These are phyloP conservation scores for Siphamia tubifer DNA, from an alignment of 2,113 vertebrate genomes.

Conservation along the genomic window DNA sequence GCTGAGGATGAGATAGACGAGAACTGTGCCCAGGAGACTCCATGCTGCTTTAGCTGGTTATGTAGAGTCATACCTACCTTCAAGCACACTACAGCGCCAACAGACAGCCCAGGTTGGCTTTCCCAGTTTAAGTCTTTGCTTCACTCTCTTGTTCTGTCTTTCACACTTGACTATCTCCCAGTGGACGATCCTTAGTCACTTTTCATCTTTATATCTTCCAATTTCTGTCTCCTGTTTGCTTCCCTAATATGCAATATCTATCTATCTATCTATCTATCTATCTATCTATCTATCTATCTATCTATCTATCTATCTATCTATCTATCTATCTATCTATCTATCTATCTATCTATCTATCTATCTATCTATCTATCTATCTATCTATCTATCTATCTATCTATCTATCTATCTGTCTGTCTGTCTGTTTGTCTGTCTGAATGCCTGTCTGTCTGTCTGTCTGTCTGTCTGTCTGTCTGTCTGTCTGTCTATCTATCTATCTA, in stretches of 20 bases:
- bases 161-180: conserved; percentile 17
- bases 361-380: too few relatives aligned
- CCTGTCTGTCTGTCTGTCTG: too few relatives aligned
- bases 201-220: not conserved
- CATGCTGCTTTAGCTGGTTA: conserved; percentile 43
- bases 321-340: not conserved
- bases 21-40: conserved; percentile 48
- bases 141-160: conserved; percentile 15
- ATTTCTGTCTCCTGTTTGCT: not conserved
- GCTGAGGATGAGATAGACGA: conserved; percentile 57
- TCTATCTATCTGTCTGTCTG: too few relatives aligned
- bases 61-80: conserved; percentile 29
- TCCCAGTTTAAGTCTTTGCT: conserved; percentile 26
- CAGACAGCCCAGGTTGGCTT: conserved; percentile 22
- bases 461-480: too few relatives aligned
- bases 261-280: too few relatives aligned
- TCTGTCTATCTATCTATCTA: too few relatives aligned
- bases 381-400: too few relatives aligned
- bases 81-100: conserved; percentile 24
- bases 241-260: too few relatives aligned
- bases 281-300: not conserved
- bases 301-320: conserved; percentile 6
- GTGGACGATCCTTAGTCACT: not conserved
- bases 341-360: not conserved
- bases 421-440: too few relatives aligned